Base-by-base conservation (phyloP, 2,888 invertebrate genomes). In the Xylota sylvarum region DNA sequence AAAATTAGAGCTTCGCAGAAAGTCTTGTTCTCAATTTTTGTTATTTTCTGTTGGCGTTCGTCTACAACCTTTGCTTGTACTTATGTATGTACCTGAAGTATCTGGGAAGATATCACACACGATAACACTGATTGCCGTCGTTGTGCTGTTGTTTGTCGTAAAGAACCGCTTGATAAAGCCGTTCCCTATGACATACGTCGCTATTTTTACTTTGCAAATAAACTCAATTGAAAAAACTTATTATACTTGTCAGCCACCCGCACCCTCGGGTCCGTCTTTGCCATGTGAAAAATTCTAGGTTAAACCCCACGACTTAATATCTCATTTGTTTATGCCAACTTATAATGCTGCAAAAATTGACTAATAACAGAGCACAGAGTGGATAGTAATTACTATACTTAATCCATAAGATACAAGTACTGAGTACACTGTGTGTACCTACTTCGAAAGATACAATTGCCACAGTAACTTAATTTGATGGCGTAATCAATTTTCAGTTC, bases 401-500 rank as follows among this genome's bases (percentile, higher is more conserved):
- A 79, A 79, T 69, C 84, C 67, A 23, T 69, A 65, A 58, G 72
- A 72, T 83, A 77, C n/a, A n/a, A n/a, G n/a, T n/a, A n/a, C n/a
- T n/a, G n/a, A n/a, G n/a, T n/a, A n/a, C 65, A 65, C 19, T 56
- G 37, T 19, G 9, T 6, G 78, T 32, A 46, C 56, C 40, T 62
- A 23, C 23, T 23, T 3, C 1, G 23, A 23, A 12, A 60, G 60
- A 60, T 72, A 67, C 67, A 78, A 74, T 77, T 72, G 65, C 72
- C 19, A 55, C 70, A 50, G 72, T 56, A 60, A 73, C 69, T 78
- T 64, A 69, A 69, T 84, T 79, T 84, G 84, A 78, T 84, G 79
- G 48, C 79, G 79, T 84, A 84, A 84, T 78, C 84, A 84, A 69
- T 84, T 78, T 83, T 60, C 67, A 78, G 78, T 78, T 73, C 60